Evolutionary conservation across 1,140 invertebrate species (phyloP).

Genomic region (Lepidurus arcticus): DNA sequence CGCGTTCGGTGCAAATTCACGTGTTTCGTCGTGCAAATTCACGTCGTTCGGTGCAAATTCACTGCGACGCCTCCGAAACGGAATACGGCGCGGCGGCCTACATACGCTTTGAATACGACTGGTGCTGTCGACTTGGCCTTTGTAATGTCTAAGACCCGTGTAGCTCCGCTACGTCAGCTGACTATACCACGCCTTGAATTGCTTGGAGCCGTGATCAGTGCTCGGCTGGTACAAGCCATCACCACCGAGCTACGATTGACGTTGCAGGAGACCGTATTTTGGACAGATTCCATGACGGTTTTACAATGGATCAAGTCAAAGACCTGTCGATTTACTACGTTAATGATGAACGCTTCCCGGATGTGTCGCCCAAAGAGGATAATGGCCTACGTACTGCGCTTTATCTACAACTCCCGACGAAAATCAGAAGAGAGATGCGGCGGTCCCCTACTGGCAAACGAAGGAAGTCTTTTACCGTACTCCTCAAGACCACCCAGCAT

Average conservation of each 20-base stretch:
- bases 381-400: no score
- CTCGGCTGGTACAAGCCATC: not conserved
- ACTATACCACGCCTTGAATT: constrained; percentile 32
- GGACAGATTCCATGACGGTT: constrained; percentile 32
- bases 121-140: not conserved
- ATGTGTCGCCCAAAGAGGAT: no score
- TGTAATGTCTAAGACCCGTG: constrained; percentile 34
- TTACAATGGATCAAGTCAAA: constrained; percentile 7
- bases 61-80: constrained; percentile 41
- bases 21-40: no score
- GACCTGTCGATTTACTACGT: constrained; percentile 12
- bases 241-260: not conserved
- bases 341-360: not conserved
- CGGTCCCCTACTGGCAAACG: no score
- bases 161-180: constrained; percentile 43
- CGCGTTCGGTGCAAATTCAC: no score
- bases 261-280: not conserved
- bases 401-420: no score
- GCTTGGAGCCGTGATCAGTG: constrained; percentile 23
- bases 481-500: no score
- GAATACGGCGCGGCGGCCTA: constrained; percentile 41
- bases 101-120: constrained; percentile 32
- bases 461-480: no score
- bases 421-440: no score
- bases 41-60: no score